Percentiles rank a stretch among this genome's conserved stretches.
These are phyloP conservation scores for Prenolepis imparis DNA, from an alignment of 2,888 invertebrate species.

Conservation along the genomic window DNA sequence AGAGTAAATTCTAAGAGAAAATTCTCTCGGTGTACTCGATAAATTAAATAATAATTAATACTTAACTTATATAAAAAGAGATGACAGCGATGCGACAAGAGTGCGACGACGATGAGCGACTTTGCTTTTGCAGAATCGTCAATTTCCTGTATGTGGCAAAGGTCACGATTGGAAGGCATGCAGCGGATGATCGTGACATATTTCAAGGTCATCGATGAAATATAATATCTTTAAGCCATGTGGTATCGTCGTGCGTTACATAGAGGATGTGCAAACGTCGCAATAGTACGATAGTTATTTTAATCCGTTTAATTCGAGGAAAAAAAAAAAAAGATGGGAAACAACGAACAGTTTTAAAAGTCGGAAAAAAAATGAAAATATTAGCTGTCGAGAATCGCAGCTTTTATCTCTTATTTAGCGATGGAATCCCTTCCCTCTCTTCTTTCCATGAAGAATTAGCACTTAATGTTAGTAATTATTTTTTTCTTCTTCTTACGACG, in stretches of 20 bases:
- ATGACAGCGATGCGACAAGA: not conserved
- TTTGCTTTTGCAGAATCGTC: conserved; percentile 50
- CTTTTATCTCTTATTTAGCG: not conserved
- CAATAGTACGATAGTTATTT: not conserved
- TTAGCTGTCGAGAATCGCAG: not conserved
- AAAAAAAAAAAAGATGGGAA: not conserved
- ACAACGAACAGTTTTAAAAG: not conserved
- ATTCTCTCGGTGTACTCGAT: no score
- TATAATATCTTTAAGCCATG: conserved; percentile 5
- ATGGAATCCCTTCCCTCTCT: not conserved
- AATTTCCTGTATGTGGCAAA: conserved; percentile 57
- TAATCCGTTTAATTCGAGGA: not conserved
- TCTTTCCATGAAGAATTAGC: not conserved
- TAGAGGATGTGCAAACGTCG: not conserved
- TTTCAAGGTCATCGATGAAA: conserved; percentile 53
- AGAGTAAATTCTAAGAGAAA: no score
- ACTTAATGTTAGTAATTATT: not conserved
- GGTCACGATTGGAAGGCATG: conserved; percentile 62
- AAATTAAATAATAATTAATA: conserved; percentile 26
- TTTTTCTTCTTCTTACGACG: not conserved
- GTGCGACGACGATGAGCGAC: conserved; percentile 18
- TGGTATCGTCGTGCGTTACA: conserved; percentile 5
- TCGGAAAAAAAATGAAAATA: not conserved
- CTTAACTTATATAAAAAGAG: not conserved
- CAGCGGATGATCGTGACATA: conserved; percentile 37